Evolutionary conservation across 2,113 vertebrate species (phyloP).

Genomic region (Misgurnus mizolepis): DNA sequence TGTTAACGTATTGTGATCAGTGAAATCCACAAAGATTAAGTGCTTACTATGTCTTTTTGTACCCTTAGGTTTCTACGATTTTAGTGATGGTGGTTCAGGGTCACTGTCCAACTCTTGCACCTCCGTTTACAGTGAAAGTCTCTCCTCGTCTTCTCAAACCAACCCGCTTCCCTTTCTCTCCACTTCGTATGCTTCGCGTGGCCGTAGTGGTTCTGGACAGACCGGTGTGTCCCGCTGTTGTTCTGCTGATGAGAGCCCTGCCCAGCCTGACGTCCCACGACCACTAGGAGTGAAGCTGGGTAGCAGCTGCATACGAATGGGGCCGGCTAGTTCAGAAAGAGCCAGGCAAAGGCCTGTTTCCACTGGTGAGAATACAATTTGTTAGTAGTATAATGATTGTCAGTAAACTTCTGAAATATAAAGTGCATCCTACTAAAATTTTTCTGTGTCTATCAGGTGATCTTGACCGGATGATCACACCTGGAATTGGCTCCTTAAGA

Average conservation of each 20-base stretch:
- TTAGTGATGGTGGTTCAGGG: constrained; percentile 88
- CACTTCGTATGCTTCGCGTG: constrained; percentile 51
- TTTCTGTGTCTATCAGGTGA: constrained; percentile 77
- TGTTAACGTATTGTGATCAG: neutral
- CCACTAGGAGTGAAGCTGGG: constrained; percentile 68
- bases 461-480: constrained; percentile 77
- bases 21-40: neutral
- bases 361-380: constrained; percentile 77
- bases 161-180: constrained; percentile 68
- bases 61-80: constrained; percentile 88
- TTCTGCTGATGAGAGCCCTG: constrained; percentile 84
- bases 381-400: neutral
- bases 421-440: constrained; percentile 44
- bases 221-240: constrained; percentile 74
- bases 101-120: constrained; percentile 92
- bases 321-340: constrained; percentile 61
- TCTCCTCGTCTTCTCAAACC: constrained; percentile 80
- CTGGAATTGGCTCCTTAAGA: constrained; percentile 65
- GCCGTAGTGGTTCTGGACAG: constrained; percentile 55
- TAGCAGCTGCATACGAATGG: constrained; percentile 69
- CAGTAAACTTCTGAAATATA: neutral
- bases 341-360: constrained; percentile 85
- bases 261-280: constrained; percentile 69
- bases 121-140: constrained; percentile 88
- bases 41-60: constrained; percentile 27